Evolutionary conservation across 2,113 vertebrate species (phyloP), one percentile per base, ranked within the genome.

Genomic region (Platichthys stellatus): DNA sequence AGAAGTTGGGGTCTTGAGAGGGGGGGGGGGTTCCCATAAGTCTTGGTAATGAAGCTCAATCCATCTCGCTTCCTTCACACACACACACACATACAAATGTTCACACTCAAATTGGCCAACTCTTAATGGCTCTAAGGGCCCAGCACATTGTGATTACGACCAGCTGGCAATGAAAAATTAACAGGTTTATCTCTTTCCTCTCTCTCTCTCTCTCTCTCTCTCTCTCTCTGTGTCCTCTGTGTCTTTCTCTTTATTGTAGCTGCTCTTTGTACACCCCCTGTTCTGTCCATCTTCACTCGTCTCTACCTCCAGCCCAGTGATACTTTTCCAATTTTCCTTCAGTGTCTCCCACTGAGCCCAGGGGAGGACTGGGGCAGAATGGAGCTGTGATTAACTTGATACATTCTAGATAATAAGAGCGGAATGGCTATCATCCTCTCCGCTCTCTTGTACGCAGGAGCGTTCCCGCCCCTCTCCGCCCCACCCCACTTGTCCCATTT

Each of bases 361-460:
- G 78, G 87, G 90, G 93, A 92, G 86, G 83, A 90, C 78, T 68
- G 81, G 69, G 74, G 83, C 70, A 84, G 91, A 90, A 89, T 84
- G 81, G 78, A 93, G 90, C 88, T 90, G 90, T 93, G 93, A 93
- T 94, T 91, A 91, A 89, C 77, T 92, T 93, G 92, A 94, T 93
- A 92, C 88, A 92, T 92, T 91, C 79, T 57, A 90, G 90, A 93
- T 94, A 93, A 93, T 93, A 94, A 93, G 86, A 87, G 83, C 83
- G 88, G 91, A 89, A 86, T 82, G 83, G 78, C 88, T 90, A 91
- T 93, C 92, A 89, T 86, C 85, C 88, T 88, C 88, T 76, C 67
- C 78, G 80, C 81, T 78, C 74, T 76, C 83, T 82, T 38, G 76
- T 84, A 87, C 83, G 80, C 78, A 78, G 69, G 85, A 83, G 80